phyloP scores from a whole-genome alignment of 2,113 vertebrate species.

The Atherinomorus stipes region DNA sequence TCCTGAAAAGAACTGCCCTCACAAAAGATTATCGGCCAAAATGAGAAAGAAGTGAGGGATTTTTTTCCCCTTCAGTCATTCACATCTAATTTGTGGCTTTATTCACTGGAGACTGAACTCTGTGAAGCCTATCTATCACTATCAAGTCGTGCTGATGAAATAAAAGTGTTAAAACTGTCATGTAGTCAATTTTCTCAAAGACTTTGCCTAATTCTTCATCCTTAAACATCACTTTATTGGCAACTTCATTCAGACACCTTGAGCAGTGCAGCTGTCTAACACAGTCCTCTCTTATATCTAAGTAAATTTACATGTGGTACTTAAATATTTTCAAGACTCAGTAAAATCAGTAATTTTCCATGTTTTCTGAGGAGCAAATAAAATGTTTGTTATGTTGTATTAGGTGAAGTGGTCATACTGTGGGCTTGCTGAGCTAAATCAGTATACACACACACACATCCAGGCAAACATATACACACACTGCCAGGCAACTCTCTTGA shows the following conservation, averaged over 20 bases:
- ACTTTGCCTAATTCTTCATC: constrained; percentile 15
- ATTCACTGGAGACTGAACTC: too few relatives aligned
- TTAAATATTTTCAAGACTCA: too few relatives aligned
- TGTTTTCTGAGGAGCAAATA: constrained; percentile 4
- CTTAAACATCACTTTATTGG: constrained; percentile 29
- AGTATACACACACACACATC: constrained; percentile 11
- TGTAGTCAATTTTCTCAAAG: constrained; percentile 37
- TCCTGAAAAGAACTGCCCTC: too few relatives aligned
- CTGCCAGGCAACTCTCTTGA: constrained; percentile 62
- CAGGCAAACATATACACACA: constrained; percentile 8
- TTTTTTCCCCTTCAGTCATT: too few relatives aligned
- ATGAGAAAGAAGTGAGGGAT: too few relatives aligned
- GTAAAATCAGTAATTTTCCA: constrained; percentile 34
- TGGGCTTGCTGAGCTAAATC: constrained; percentile 27
- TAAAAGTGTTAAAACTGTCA: constrained; percentile 22
- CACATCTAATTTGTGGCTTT: too few relatives aligned
- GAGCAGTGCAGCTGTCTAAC: constrained; percentile 29
- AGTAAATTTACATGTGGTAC: too few relatives aligned
- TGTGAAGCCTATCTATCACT: not conserved
- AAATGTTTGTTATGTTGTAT: constrained; percentile 32
- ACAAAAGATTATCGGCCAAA: too few relatives aligned
- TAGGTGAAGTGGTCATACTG: constrained; percentile 39
- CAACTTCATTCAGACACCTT: constrained; percentile 42
- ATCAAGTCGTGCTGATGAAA: too few relatives aligned
- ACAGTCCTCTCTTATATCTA: constrained; percentile 23